A percentile compares a stretch with the other conserved stretches of the same genome.
phyloP scores from a whole-genome alignment of 2,797 vertebrate species.

The Loriculus beryllinus region DNA sequence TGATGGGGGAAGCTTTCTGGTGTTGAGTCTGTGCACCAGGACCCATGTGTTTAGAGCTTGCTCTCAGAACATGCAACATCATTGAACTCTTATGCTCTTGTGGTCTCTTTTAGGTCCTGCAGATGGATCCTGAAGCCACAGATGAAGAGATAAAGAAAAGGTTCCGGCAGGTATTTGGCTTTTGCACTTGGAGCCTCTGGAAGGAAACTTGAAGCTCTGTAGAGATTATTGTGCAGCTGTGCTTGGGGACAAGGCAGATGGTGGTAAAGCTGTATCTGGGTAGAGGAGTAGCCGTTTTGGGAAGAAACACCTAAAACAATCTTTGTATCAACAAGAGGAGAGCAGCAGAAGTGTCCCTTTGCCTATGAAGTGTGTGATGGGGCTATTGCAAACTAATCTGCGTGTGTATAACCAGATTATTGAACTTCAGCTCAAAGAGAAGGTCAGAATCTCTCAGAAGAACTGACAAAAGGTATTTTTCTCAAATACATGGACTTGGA shows the following conservation, averaged over 20 bases:
- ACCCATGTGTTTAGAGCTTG: not conserved
- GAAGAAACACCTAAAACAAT: not conserved
- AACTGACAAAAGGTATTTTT: not conserved
- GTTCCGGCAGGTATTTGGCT: constrained; percentile 87
- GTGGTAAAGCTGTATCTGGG: not conserved
- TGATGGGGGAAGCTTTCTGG: not conserved
- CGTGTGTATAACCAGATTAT: not conserved
- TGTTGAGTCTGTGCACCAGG: not conserved
- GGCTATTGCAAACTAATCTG: not conserved
- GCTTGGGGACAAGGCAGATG: not conserved
- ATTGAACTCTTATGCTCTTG: not conserved
- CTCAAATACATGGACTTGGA: not conserved
- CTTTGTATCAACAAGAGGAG: not conserved
- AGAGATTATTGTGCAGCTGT: not conserved
- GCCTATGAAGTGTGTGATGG: not conserved
- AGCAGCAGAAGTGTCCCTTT: not conserved
- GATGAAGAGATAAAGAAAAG: constrained; percentile 97
- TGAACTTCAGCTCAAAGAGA: not conserved
- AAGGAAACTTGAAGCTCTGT: not conserved
- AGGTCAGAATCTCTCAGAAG: not conserved
- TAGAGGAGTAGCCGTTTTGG: not conserved
- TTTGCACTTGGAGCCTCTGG: not conserved
- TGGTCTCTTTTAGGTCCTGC: constrained; percentile 84
- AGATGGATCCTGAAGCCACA: constrained; percentile 95
- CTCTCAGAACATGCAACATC: not conserved